Evolutionary conservation across 2,888 invertebrate genomes (phyloP).

Genomic region (Boloria selene): DNA sequence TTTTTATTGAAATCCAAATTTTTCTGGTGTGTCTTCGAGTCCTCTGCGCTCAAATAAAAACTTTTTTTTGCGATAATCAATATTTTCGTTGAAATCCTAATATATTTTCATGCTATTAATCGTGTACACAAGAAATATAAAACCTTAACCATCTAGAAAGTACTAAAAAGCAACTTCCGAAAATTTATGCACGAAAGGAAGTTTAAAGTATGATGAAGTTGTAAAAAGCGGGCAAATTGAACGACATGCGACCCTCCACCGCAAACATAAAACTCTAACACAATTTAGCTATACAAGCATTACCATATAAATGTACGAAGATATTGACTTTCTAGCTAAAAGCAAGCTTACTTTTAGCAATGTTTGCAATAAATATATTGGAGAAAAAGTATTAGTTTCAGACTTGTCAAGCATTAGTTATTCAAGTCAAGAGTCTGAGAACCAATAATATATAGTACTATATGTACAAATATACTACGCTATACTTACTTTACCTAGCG

Average conservation of each 20-base stretch:
- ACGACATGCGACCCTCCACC: slow-evolving; percentile 30
- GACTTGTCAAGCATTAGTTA: too few species aligned
- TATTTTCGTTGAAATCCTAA: too few species aligned
- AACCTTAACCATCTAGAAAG: slow-evolving; percentile 15
- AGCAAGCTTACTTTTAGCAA: background rate
- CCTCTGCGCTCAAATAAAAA: too few species aligned
- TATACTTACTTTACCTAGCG: too few species aligned
- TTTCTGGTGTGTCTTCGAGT: too few species aligned
- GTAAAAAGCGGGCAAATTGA: slow-evolving; percentile 32
- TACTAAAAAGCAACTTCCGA: slow-evolving; percentile 16
- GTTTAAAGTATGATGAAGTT: slow-evolving; percentile 30
- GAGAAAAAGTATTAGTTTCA: background rate
- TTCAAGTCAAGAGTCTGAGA: too few species aligned
- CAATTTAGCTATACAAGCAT: slow-evolving; percentile 21
- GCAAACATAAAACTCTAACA: slow-evolving; percentile 29
- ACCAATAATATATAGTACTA: too few species aligned
- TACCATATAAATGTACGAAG: slow-evolving; percentile 20
- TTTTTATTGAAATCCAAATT: too few species aligned
- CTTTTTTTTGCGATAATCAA: too few species aligned
- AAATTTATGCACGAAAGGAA: slow-evolving; percentile 27
- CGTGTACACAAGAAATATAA: background rate
- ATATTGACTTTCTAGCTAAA: background rate
- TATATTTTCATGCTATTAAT: background rate
- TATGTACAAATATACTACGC: too few species aligned
- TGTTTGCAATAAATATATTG: background rate